These are phyloP conservation scores for Trinectes maculatus DNA, from an alignment of 2,113 vertebrate species.

Conservation along the genomic window DNA sequence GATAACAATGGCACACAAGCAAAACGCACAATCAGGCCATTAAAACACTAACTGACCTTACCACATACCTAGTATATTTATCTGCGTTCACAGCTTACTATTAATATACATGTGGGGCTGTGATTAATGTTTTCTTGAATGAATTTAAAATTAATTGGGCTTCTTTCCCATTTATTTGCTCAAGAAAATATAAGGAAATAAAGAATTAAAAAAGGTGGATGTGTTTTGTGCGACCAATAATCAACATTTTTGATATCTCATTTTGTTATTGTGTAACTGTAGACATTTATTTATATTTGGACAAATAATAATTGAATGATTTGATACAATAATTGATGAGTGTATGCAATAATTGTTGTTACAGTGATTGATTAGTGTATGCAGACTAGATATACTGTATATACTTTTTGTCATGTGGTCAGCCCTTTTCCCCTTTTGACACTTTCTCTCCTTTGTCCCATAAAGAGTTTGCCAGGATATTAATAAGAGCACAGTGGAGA, in stretches of 20 bases:
- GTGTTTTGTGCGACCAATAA: too few species aligned
- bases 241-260: too few species aligned
- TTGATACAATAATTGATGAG: too few species aligned
- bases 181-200: not conserved
- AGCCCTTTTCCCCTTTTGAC: constrained; percentile 4
- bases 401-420: not conserved
- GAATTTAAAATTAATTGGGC: not conserved
- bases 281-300: too few species aligned
- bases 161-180: not conserved
- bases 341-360: too few species aligned
- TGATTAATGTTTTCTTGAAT: not conserved
- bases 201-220: too few species aligned
- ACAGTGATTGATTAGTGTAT: not conserved
- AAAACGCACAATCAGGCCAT: constrained; percentile 59
- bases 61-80: constrained; percentile 6
- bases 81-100: not conserved
- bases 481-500: constrained; percentile 61
- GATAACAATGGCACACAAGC: constrained; percentile 48
- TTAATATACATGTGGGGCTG: not conserved
- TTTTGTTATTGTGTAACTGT: too few species aligned
- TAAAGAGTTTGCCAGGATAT: constrained; percentile 50
- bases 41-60: constrained; percentile 65
- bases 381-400: too few species aligned
- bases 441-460: constrained; percentile 34
- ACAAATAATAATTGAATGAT: too few species aligned